Percentiles rank a stretch among this genome's conserved stretches.
Evolutionary conservation across 2,113 vertebrate genomes (phyloP).

Genomic region (Gobius niger): DNA sequence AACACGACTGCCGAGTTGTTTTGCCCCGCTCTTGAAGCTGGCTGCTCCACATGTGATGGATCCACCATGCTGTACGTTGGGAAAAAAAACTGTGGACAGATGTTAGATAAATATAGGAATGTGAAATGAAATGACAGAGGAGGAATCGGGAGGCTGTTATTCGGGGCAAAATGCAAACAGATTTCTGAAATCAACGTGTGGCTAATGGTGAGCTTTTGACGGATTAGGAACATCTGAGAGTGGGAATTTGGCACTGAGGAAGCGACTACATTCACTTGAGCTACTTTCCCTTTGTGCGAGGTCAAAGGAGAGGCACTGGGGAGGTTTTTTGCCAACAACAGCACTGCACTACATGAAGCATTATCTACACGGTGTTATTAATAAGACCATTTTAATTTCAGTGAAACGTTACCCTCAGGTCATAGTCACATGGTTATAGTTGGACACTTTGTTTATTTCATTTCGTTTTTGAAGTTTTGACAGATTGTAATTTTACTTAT

Average conservation of each 20-base stretch:
- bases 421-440: too few species aligned
- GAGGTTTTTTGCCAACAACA: too few species aligned
- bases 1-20: slow-evolving; percentile 23
- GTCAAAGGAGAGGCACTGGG: too few species aligned
- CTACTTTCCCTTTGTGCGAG: too few species aligned
- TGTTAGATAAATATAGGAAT: slow-evolving; percentile 72
- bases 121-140: slow-evolving; percentile 63
- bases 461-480: too few species aligned
- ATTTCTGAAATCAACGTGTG: slow-evolving; percentile 63
- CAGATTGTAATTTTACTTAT: too few species aligned
- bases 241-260: slow-evolving; percentile 28
- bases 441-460: too few species aligned
- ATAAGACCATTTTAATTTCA: too few species aligned
- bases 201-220: slow-evolving; percentile 20
- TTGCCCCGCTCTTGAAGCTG: slow-evolving; percentile 23
- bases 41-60: slow-evolving; percentile 43
- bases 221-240: slow-evolving; percentile 26
- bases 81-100: slow-evolving; percentile 48
- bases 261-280: slow-evolving; percentile 25
- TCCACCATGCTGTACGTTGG: slow-evolving; percentile 27
- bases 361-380: too few species aligned
- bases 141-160: slow-evolving; percentile 55
- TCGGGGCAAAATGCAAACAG: slow-evolving; percentile 65
- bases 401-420: too few species aligned
- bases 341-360: too few species aligned